Conservation (phyloP, 64 coral and sea anemone species). For the Astreopora myriophthalma region DNA sequence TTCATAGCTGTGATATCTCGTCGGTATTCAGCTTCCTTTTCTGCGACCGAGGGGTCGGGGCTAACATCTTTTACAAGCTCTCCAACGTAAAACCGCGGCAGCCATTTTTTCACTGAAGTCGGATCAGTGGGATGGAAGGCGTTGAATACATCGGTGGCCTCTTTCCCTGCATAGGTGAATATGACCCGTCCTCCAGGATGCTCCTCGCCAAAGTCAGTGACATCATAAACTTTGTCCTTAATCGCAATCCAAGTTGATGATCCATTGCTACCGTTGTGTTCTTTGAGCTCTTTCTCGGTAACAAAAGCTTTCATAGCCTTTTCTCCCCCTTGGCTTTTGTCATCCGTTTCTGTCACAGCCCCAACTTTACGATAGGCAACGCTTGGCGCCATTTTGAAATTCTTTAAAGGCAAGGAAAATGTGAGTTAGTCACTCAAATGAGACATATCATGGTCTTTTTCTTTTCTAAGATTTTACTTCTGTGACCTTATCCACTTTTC, state of each 20-base stretch:
- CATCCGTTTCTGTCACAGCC: neutral
- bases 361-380: neutral
- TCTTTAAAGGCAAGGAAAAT: too few species aligned
- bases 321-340: neutral
- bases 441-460: too few species aligned
- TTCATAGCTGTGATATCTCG: neutral
- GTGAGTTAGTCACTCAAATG: too few species aligned
- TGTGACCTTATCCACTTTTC: too few species aligned
- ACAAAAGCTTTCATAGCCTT: neutral
- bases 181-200: neutral
- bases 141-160: slow-evolving; percentile 9
- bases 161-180: too few species aligned
- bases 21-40: neutral
- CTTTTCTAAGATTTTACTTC: too few species aligned
- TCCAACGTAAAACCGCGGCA: neutral
- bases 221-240: slow-evolving; percentile 8
- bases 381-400: neutral
- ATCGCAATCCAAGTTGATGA: neutral
- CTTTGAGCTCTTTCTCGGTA: neutral
- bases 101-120: neutral
- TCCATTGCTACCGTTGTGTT: slow-evolving; percentile 13
- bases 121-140: slow-evolving; percentile 18
- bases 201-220: neutral
- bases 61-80: neutral
- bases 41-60: neutral